Percentiles rank a stretch among this genome's conserved stretches.
phyloP scores from a whole-genome alignment of 2,797 vertebrate genomes.

The Somateria mollissima region DNA sequence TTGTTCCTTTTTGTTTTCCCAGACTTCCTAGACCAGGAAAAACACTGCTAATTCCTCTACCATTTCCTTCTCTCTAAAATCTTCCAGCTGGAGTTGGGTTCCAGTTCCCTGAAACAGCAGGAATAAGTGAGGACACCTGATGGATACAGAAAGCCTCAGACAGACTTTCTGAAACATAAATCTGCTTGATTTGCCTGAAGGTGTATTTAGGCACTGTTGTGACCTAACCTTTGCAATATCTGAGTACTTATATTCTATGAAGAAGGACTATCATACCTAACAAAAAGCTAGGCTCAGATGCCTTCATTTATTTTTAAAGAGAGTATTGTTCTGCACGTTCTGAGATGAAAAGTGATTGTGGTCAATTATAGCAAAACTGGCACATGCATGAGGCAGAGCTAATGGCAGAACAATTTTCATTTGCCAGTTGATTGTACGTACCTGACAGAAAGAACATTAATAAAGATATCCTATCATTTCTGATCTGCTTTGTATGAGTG shows the following conservation, averaged over 20 bases:
- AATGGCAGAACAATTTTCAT: not conserved
- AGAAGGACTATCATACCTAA: not conserved
- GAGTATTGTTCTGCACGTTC: not conserved
- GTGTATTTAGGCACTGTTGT: not conserved
- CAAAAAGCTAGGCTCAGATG: not conserved
- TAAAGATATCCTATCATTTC: not conserved
- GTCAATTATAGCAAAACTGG: not conserved
- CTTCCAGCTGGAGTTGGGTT: not conserved
- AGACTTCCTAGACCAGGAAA: not conserved
- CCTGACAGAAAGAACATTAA: constrained; percentile 5
- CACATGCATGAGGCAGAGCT: not conserved
- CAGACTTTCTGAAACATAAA: not conserved
- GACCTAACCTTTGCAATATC: not conserved
- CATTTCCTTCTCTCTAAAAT: not conserved
- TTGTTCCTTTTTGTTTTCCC: not conserved
- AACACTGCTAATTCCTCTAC: not conserved
- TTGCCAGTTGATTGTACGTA: not conserved
- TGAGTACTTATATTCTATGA: not conserved
- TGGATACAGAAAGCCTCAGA: not conserved
- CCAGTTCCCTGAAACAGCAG: not conserved
- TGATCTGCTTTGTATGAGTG: not conserved
- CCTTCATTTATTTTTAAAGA: not conserved
- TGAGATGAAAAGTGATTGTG: not conserved
- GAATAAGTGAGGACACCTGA: not conserved
- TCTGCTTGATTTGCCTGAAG: not conserved